phyloP scores from a whole-genome alignment of 2,888 invertebrate genomes.

The Diloba caeruleocephala region DNA sequence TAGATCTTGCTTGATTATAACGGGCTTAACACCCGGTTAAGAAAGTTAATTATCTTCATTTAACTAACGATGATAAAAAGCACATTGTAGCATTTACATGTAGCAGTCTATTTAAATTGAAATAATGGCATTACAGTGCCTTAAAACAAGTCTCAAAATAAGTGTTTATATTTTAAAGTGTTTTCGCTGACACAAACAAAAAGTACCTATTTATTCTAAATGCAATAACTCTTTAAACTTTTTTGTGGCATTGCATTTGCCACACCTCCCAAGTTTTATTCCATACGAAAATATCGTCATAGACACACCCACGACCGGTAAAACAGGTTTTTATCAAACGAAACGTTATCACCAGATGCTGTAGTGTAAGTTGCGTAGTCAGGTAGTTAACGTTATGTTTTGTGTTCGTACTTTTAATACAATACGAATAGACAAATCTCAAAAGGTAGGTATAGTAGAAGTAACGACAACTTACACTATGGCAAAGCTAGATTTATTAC shows the following conservation, averaged over 20 bases:
- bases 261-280: slow-evolving; percentile 40
- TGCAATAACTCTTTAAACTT: neutral
- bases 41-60: neutral
- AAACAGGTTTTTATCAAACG: slow-evolving; percentile 33
- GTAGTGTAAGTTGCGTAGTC: too few relatives aligned
- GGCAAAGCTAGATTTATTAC: too few relatives aligned
- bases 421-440: too few relatives aligned
- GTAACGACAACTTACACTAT: too few relatives aligned
- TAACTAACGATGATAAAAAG: slow-evolving; percentile 12
- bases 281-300: slow-evolving; percentile 28
- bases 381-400: too few relatives aligned
- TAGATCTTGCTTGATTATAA: too few relatives aligned
- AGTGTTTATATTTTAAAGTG: too few relatives aligned
- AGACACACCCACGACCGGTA: slow-evolving; percentile 36
- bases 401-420: too few relatives aligned
- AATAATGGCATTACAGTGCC: neutral
- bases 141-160: slow-evolving; percentile 4
- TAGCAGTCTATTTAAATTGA: neutral
- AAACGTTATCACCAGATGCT: slow-evolving; percentile 1
- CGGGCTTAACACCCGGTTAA: neutral
- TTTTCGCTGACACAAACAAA: slow-evolving; percentile 1
- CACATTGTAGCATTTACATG: slow-evolving; percentile 11
- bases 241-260: slow-evolving; percentile 18
- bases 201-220: slow-evolving; percentile 1
- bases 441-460: too few relatives aligned